phyloP scores from a whole-genome alignment of 2,113 vertebrate species.

The Ammospiza nelsoni region DNA sequence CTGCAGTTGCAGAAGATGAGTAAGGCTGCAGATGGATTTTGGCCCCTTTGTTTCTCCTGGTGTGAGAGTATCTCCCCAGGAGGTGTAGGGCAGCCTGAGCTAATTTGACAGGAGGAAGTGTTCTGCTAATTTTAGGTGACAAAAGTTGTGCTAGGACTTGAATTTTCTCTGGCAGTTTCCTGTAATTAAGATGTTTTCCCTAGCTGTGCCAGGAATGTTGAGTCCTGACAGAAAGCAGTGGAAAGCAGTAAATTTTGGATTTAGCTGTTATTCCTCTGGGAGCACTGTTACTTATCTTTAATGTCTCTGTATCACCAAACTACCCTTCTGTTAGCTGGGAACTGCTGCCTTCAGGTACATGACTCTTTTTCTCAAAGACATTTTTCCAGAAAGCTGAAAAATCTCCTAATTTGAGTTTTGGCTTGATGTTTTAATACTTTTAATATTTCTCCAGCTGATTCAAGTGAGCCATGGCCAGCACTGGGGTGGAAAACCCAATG shows the following conservation, averaged over 20 bases:
- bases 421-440: neutral
- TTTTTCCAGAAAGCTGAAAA: neutral
- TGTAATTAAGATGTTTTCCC: neutral
- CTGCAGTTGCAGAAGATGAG: neutral
- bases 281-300: neutral
- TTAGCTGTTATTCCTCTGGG: neutral
- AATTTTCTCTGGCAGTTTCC: neutral
- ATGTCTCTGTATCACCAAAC: neutral
- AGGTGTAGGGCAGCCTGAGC: neutral
- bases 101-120: neutral
- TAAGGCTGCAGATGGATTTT: neutral
- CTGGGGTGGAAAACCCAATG: neutral
- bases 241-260: neutral
- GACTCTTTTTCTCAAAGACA: neutral
- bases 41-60: neutral
- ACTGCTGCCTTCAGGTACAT: neutral
- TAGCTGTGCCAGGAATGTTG: neutral
- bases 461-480: neutral
- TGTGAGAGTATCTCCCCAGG: neutral
- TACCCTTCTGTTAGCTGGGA: neutral
- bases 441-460: neutral
- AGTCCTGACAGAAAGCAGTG: neutral
- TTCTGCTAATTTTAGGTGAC: neutral
- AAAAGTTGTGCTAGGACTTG: neutral
- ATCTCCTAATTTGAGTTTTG: neutral